These are phyloP conservation scores for Epinotia demarniana DNA, from an alignment of 2,888 invertebrate genomes.

Conservation along the genomic window DNA sequence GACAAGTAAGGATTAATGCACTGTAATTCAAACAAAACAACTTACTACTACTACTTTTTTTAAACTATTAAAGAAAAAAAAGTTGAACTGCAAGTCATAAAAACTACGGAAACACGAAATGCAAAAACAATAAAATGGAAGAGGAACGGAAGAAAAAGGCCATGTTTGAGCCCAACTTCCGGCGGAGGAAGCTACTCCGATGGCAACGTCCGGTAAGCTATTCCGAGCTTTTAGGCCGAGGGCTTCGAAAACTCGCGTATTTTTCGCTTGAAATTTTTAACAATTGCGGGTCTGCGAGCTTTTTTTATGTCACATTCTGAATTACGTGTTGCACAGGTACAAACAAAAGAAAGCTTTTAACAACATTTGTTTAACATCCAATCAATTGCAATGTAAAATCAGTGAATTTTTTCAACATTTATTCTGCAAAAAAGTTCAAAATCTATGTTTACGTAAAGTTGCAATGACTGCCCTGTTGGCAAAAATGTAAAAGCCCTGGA, in stretches of 20 bases:
- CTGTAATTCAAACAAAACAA: too few species aligned
- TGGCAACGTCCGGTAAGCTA: constrained; percentile 50
- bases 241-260: constrained; percentile 21
- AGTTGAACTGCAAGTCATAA: neutral
- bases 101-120: constrained; percentile 29
- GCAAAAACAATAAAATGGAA: constrained; percentile 36
- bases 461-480: too few species aligned
- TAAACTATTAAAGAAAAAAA: neutral
- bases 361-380: too few species aligned
- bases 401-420: too few species aligned
- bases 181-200: constrained; percentile 49
- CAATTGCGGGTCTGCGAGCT: neutral
- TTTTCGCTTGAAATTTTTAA: constrained; percentile 18
- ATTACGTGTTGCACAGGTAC: too few species aligned
- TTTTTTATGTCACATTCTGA: neutral
- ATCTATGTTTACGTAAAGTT: too few species aligned
- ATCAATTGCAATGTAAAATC: too few species aligned
- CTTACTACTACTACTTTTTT: too few species aligned
- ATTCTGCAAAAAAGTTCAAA: too few species aligned
- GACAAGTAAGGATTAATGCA: too few species aligned
- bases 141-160: constrained; percentile 20
- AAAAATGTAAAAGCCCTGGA: too few species aligned
- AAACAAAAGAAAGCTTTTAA: too few species aligned
- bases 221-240: constrained; percentile 45
- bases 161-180: constrained; percentile 41